A percentile compares a stretch with the other conserved stretches of the same genome.
phyloP scores from a whole-genome alignment of 2,888 invertebrate genomes.

The Druceiella hillmani region DNA sequence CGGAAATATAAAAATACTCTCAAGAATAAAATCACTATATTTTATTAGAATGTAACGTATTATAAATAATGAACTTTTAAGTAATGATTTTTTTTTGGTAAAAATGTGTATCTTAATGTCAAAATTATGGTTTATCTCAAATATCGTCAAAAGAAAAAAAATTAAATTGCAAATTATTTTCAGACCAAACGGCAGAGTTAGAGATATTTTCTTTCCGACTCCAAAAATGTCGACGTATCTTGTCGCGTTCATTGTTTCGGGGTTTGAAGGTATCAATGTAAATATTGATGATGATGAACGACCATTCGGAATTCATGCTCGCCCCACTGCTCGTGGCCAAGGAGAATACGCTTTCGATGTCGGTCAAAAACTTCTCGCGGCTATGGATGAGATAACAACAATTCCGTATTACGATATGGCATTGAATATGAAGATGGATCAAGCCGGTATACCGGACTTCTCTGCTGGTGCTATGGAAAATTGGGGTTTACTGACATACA shows the following conservation, averaged over 20 bases:
- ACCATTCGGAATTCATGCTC: conserved; percentile 40
- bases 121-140: no score
- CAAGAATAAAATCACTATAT: no score
- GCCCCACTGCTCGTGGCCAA: conserved; percentile 35
- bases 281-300: conserved; percentile 29
- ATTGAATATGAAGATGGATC: conserved; percentile 53
- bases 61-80: no score
- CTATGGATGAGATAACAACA: conserved; percentile 55
- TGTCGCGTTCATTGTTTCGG: conserved; percentile 79
- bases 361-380: conserved; percentile 40
- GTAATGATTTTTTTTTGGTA: no score
- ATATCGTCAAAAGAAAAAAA: no score
- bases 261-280: conserved; percentile 48
- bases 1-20: no score
- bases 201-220: conserved; percentile 50
- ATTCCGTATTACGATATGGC: conserved; percentile 49
- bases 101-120: no score
- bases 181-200: conserved; percentile 30
- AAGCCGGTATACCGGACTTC: conserved; percentile 75
- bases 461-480: conserved; percentile 81
- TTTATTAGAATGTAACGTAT: no score
- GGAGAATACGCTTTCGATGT: conserved; percentile 43
- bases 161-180: no score
- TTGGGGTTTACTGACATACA: conserved; percentile 79
- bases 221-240: conserved; percentile 76